Evolutionary conservation across 2,797 vertebrate species (phyloP), one percentile per base, ranked within the genome.

Genomic region (Sebastes steindachneri): DNA sequence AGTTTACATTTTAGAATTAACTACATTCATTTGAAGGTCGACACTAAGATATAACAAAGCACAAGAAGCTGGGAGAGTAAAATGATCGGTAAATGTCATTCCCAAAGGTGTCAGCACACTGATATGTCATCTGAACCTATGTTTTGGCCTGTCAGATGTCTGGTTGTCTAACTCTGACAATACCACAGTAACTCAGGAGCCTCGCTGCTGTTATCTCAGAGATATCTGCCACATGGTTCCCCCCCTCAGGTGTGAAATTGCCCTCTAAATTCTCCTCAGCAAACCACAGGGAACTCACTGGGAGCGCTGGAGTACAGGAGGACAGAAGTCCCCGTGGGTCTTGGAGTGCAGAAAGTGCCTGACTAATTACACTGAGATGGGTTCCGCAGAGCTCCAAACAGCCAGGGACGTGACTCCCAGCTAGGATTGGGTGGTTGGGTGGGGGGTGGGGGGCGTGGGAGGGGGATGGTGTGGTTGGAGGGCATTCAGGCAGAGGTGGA

Each of bases 301-400:
- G 2, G 37, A 41, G 37, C 14, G 37, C 14, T 41, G 37, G 37
- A 41, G 37, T 15, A 37, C 37, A 41, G 37, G 37, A 41, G 37
- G 37, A 41, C 37, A 41, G 14, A 41, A 41, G 37, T 14, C 37
- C 37, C 64, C 31, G 31, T 51, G 35, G 68, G 31, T 74, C 15
- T 5, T 21, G 7, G 48, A 51, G 53, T 54, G 53, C 21, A 54
- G 21, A 23, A 65, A 41, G 35, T 58, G 29, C 28, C 26, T 53
- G 51, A 69, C 33, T 72, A 77, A 80, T 79, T 64, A 70, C 23
- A 41, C 29, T 19, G 71, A 73, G 54, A 41, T 15, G 29, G 58
- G 31, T 45, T 63, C 45, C 53, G 37, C 68, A 53, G 75, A 35
- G 55, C 41, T 41, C n/a, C 37, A 35, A 63, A 45, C 35, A 68